Percentiles rank a stretch among this genome's conserved stretches.
These are phyloP conservation scores for Uria aalge DNA, from an alignment of 2,113 vertebrate genomes.

Conservation along the genomic window DNA sequence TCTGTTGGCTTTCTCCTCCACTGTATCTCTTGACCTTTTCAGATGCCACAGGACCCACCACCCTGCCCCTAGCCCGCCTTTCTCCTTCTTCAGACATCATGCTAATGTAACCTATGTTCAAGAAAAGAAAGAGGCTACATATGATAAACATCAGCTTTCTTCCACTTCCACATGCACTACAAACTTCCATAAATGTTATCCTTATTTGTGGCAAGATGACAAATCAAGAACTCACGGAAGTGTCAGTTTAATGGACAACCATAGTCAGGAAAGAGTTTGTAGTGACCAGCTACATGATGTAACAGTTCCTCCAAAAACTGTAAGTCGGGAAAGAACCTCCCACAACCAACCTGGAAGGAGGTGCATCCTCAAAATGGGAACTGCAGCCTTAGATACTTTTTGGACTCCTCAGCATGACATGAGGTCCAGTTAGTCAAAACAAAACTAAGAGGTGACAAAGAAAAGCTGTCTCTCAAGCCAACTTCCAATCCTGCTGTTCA, in stretches of 20 bases:
- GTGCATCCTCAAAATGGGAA: not conserved
- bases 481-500: not conserved
- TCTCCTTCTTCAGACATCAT: not conserved
- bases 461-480: slow-evolving; percentile 1
- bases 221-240: not conserved
- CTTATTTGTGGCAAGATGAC: not conserved
- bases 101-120: not conserved
- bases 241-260: not conserved
- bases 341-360: not conserved
- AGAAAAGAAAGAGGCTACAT: not conserved
- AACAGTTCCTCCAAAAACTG: not conserved
- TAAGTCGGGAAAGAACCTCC: not conserved
- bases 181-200: not conserved
- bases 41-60: not conserved
- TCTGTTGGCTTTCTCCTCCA: not conserved
- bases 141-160: not conserved
- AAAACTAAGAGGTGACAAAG: not conserved
- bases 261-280: accelerated
- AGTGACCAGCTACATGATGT: not conserved
- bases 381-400: not conserved
- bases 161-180: not conserved
- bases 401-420: not conserved
- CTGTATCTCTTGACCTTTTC: not conserved
- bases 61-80: not conserved
- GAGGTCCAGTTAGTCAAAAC: slow-evolving; percentile 13